Conservation (phyloP, 2,888 invertebrate genomes). For the Laothoe populi region DNA sequence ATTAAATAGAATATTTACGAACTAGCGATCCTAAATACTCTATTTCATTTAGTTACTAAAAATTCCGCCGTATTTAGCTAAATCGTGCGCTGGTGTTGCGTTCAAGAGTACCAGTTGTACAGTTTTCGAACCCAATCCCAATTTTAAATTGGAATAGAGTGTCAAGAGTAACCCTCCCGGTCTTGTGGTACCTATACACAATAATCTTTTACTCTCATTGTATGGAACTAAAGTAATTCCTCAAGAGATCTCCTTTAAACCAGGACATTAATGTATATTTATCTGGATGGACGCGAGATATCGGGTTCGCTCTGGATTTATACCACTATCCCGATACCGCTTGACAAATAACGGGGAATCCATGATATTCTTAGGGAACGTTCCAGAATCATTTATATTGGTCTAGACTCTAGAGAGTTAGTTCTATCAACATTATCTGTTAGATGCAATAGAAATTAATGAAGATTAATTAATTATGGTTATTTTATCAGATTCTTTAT, state of each 20-base stretch:
- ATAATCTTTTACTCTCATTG: neutral
- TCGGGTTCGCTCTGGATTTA: constrained; percentile 21
- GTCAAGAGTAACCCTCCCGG: neutral
- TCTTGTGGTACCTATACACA: neutral
- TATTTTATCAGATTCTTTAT: too few species aligned
- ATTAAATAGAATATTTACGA: too few species aligned
- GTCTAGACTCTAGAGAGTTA: too few species aligned
- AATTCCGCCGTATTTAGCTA: too few species aligned
- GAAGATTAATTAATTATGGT: neutral
- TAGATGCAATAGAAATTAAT: neutral
- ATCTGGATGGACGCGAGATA: constrained; percentile 15
- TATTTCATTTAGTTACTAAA: too few species aligned
- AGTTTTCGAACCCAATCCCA: too few species aligned
- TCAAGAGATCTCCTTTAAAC: constrained; percentile 3
- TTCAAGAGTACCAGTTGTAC: too few species aligned
- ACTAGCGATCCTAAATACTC: too few species aligned
- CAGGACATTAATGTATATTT: constrained; percentile 20
- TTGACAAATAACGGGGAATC: constrained; percentile 20
- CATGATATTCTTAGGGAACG: constrained; percentile 13
- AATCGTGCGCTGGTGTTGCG: too few species aligned
- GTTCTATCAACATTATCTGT: neutral
- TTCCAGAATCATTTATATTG: constrained; percentile 2
- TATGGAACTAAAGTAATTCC: constrained; percentile 15
- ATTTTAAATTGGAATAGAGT: too few species aligned
- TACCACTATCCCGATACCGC: constrained; percentile 20